phyloP scores from a whole-genome alignment of 2,113 vertebrate species.

The Ardeotis arabs region DNA sequence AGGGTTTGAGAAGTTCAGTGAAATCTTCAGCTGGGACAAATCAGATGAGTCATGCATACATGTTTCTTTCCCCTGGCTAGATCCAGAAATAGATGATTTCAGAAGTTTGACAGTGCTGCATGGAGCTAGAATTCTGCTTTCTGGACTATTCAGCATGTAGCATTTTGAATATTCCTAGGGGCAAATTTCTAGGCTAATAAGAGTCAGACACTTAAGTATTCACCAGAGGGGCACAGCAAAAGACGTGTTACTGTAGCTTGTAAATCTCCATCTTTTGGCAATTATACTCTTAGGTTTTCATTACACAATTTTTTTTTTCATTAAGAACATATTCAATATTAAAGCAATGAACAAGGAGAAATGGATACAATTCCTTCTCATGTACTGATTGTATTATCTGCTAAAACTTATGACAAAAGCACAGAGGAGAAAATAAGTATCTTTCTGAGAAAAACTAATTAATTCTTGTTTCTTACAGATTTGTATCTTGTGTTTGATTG shows the following conservation, averaged over 20 bases:
- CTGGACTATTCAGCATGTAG: neutral
- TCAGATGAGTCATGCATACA: neutral
- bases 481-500: neutral
- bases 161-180: neutral
- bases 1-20: neutral
- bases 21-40: neutral
- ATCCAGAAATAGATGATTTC: neutral
- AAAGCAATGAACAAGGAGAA: neutral
- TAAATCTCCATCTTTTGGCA: neutral
- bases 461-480: neutral
- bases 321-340: neutral
- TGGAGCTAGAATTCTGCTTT: neutral
- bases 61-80: neutral
- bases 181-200: neutral
- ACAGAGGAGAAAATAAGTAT: neutral
- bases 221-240: neutral
- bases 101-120: neutral
- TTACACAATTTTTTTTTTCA: neutral
- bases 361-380: neutral
- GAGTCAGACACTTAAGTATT: neutral
- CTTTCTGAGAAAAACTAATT: neutral
- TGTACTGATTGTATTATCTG: neutral
- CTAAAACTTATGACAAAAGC: neutral
- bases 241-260: neutral
- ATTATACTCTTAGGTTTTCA: neutral